Evolutionary conservation across 2,797 vertebrate genomes (phyloP).

Genomic region (Gymnothorax reevesii): DNA sequence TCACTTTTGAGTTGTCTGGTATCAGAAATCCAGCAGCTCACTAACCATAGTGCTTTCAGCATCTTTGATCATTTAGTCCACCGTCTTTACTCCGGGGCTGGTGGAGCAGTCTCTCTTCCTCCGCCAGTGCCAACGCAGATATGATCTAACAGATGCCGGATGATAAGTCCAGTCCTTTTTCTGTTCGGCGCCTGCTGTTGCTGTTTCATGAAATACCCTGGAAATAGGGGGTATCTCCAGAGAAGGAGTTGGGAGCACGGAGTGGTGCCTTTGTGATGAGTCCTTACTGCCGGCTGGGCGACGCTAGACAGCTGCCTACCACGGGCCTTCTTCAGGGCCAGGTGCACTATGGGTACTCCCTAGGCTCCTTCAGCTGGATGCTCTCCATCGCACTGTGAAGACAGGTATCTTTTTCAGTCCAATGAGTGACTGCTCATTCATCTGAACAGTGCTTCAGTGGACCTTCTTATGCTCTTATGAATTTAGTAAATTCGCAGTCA

Average conservation of each 20-base stretch:
- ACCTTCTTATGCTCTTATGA: background rate
- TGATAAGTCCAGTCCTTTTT: background rate
- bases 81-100: background rate
- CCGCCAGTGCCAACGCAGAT: background rate
- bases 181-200: background rate
- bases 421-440: background rate
- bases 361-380: too few relatives aligned
- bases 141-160: background rate
- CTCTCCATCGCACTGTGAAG: background rate
- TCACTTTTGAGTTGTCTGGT: background rate
- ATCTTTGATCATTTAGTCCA: background rate
- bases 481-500: background rate
- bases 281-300: background rate
- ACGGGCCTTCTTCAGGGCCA: background rate
- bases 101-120: background rate
- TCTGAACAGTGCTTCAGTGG: background rate
- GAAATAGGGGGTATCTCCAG: background rate
- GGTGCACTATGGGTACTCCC: background rate
- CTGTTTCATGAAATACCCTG: background rate
- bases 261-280: background rate
- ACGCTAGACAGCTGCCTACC: background rate
- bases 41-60: background rate
- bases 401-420: background rate
- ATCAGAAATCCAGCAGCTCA: background rate
- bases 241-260: background rate